A percentile compares a stretch with the other conserved stretches of the same genome.
phyloP scores from a whole-genome alignment of 2,797 vertebrate genomes.

The Telmatherina bonti region DNA sequence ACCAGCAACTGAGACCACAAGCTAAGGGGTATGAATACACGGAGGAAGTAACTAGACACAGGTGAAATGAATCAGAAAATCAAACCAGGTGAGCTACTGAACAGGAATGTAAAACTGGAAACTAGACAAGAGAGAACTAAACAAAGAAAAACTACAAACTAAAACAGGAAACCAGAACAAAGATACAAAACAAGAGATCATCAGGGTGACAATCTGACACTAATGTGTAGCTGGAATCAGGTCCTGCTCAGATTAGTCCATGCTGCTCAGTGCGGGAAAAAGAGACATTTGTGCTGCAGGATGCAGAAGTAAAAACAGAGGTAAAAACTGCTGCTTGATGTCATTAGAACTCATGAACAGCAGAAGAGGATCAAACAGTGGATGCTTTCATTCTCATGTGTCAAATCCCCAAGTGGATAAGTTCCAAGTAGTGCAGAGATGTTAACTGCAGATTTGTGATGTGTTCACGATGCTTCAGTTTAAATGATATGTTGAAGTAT shows the following conservation, averaged over 20 bases:
- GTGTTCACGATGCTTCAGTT: neutral
- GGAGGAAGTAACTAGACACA: too few species aligned
- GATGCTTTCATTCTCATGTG: neutral
- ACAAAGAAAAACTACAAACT: too few species aligned
- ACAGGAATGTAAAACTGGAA: too few species aligned
- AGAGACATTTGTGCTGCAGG: neutral
- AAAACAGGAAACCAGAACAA: too few species aligned
- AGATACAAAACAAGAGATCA: too few species aligned
- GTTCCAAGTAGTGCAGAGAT: slow-evolving; percentile 4
- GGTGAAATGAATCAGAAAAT: too few species aligned
- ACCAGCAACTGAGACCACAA: too few species aligned
- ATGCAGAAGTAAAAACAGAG: neutral
- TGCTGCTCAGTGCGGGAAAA: slow-evolving; percentile 22
- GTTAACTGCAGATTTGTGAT: neutral
- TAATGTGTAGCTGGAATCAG: slow-evolving; percentile 16
- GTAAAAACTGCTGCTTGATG: neutral
- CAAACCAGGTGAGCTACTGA: too few species aligned
- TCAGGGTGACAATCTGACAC: too few species aligned
- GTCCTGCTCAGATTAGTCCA: slow-evolving; percentile 51
- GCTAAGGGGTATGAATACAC: too few species aligned
- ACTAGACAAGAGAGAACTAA: too few species aligned
- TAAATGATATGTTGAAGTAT: slow-evolving; percentile 21
- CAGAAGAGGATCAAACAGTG: neutral
- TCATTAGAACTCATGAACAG: neutral
- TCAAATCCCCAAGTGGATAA: slow-evolving; percentile 2